Conservation (phyloP, 2,113 vertebrate genomes). For the Silurus meridionalis region DNA sequence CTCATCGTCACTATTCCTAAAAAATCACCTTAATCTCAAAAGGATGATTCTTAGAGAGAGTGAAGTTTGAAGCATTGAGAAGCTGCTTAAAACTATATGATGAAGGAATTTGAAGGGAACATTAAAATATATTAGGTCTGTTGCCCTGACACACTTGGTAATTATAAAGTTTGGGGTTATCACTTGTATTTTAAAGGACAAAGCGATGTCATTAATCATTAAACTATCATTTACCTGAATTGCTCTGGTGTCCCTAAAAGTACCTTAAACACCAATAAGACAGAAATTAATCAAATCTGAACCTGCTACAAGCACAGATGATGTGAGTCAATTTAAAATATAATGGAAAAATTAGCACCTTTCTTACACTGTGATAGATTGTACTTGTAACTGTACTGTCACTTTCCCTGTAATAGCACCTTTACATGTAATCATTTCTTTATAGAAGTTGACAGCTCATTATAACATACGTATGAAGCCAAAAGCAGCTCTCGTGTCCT, state of each 20-base stretch:
- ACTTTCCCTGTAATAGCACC: background rate
- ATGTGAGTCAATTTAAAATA: background rate
- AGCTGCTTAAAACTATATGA: background rate
- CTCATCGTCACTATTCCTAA: conserved; percentile 16
- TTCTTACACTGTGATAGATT: background rate
- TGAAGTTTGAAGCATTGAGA: background rate
- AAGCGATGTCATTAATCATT: background rate
- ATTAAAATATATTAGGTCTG: background rate
- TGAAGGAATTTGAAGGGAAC: background rate
- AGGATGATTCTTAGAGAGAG: background rate
- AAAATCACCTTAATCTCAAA: conserved; percentile 41
- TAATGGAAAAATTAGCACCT: background rate
- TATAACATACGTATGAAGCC: background rate
- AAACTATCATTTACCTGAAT: background rate
- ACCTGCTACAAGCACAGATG: background rate
- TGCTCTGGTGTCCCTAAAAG: background rate
- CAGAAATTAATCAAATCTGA: background rate
- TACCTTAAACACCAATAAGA: background rate
- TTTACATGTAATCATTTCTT: background rate
- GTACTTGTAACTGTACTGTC: background rate
- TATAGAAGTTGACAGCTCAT: conserved; percentile 4
- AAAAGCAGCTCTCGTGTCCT: conserved; percentile 18
- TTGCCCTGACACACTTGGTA: background rate
- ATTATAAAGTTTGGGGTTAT: conserved; percentile 2
- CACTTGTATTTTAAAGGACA: background rate